Percentiles rank a stretch among this genome's conserved stretches.
phyloP scores from a whole-genome alignment of 2,888 invertebrate species.

The Caenorhabditis afra region DNA sequence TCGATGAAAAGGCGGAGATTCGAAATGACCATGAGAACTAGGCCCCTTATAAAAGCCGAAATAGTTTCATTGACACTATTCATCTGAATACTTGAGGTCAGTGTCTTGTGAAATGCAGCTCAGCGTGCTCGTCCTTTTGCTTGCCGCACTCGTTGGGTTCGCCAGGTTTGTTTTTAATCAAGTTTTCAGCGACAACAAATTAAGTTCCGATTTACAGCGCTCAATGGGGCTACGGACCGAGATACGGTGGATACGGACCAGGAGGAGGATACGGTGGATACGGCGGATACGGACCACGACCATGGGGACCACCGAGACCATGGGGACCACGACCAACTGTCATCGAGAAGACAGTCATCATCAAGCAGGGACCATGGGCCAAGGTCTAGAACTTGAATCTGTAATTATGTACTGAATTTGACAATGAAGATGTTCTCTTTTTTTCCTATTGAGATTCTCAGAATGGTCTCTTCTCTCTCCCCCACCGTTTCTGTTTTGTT shows the following conservation, averaged over 20 bases:
- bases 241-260: slow-evolving; percentile 49
- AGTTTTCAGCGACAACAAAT: not conserved
- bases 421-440: slow-evolving; percentile 39
- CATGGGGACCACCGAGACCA: slow-evolving; percentile 51
- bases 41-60: slow-evolving; percentile 23
- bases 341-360: slow-evolving; percentile 63
- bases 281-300: slow-evolving; percentile 51
- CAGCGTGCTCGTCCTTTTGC: slow-evolving; percentile 23
- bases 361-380: slow-evolving; percentile 53
- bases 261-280: slow-evolving; percentile 42
- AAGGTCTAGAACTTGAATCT: slow-evolving; percentile 17
- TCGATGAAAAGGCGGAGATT: slow-evolving; percentile 48
- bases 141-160: slow-evolving; percentile 35
- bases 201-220: slow-evolving; percentile 19
- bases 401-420: slow-evolving; percentile 3
- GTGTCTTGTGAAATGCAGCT: slow-evolving; percentile 52
- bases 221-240: slow-evolving; percentile 46
- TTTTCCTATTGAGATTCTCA: not conserved
- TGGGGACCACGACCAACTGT: slow-evolving; percentile 55
- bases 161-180: slow-evolving; percentile 37
- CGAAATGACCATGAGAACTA: slow-evolving; percentile 12
- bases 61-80: slow-evolving; percentile 1
- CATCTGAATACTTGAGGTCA: not conserved
- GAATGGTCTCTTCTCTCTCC: slow-evolving; percentile 14
- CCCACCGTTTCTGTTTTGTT: slow-evolving; percentile 9